Conservation (phyloP, 2,113 vertebrate species). For the Eira barbara region DNA sequence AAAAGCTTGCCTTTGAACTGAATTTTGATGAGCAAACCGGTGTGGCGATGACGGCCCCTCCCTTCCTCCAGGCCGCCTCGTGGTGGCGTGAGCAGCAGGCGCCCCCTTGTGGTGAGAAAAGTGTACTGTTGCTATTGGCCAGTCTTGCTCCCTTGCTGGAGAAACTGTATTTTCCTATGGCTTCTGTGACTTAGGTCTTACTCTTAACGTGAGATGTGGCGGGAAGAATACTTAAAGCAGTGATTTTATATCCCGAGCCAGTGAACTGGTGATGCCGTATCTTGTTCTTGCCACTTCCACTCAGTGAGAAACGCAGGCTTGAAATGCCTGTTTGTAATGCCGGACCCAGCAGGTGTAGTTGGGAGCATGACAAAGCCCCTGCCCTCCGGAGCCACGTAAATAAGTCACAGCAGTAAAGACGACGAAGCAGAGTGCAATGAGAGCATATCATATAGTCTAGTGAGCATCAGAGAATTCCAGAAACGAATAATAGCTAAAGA, state of each 20-base stretch:
- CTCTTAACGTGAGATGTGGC: not conserved
- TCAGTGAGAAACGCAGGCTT: not conserved
- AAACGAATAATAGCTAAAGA: slow-evolving; percentile 3
- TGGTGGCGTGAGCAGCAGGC: slow-evolving; percentile 36
- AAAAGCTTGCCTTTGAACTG: slow-evolving; percentile 45
- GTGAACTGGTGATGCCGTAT: not conserved
- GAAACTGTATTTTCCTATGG: slow-evolving; percentile 3
- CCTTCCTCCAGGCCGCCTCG: slow-evolving; percentile 22
- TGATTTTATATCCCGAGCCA: slow-evolving; percentile 1
- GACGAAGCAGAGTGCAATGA: not conserved
- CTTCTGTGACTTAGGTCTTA: slow-evolving; percentile 33
- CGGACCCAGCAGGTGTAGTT: not conserved
- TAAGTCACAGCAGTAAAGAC: not conserved
- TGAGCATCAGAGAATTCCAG: not conserved
- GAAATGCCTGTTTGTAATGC: not conserved
- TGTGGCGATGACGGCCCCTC: not conserved
- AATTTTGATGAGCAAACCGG: slow-evolving; percentile 42
- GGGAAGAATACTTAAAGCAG: not conserved
- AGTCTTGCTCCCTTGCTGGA: not conserved
- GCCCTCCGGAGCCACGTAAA: not conserved
- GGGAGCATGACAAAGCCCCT: not conserved
- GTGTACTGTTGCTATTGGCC: not conserved
- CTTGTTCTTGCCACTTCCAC: not conserved
- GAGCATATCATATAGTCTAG: not conserved
- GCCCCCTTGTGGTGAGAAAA: slow-evolving; percentile 60